Evolutionary conservation across 2,797 vertebrate genomes (phyloP).

Genomic region (Saguinus oedipus): DNA sequence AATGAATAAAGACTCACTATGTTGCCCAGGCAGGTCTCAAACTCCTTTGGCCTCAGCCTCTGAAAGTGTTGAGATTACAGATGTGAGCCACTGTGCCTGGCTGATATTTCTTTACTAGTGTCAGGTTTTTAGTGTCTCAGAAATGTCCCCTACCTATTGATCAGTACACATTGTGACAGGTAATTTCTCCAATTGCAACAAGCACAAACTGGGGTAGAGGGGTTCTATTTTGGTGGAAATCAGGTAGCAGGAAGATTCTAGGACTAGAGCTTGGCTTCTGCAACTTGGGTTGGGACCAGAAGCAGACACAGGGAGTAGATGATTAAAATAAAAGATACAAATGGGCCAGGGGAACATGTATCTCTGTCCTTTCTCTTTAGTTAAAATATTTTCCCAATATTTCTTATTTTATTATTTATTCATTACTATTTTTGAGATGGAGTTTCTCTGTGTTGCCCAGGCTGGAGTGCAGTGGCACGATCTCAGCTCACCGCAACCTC

Average conservation of each 20-base stretch:
- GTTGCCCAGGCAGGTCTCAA: too few relatives aligned
- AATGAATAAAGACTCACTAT: too few relatives aligned
- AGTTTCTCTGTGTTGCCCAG: too few relatives aligned
- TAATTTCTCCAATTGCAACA: background rate
- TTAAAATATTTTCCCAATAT: background rate
- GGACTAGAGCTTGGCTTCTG: background rate
- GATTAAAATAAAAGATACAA: background rate
- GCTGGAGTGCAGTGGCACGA: too few relatives aligned
- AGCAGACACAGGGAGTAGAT: background rate
- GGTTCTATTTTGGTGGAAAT: background rate
- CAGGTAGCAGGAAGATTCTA: background rate
- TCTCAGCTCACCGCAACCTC: too few relatives aligned
- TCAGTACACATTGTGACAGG: background rate
- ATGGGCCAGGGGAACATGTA: background rate
- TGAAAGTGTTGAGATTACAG: too few relatives aligned
- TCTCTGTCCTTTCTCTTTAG: background rate
- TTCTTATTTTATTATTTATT: background rate
- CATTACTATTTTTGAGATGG: too few relatives aligned
- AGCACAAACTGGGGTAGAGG: background rate
- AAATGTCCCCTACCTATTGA: background rate
- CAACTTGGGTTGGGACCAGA: background rate
- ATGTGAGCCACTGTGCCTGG: too few relatives aligned
- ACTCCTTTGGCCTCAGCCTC: too few relatives aligned
- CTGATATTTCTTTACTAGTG: background rate
- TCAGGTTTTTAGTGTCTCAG: background rate